A percentile compares a stretch with the other conserved stretches of the same genome.
Evolutionary conservation across 1,140 invertebrate species (phyloP).

Genomic region (Ceratina australensis): DNA sequence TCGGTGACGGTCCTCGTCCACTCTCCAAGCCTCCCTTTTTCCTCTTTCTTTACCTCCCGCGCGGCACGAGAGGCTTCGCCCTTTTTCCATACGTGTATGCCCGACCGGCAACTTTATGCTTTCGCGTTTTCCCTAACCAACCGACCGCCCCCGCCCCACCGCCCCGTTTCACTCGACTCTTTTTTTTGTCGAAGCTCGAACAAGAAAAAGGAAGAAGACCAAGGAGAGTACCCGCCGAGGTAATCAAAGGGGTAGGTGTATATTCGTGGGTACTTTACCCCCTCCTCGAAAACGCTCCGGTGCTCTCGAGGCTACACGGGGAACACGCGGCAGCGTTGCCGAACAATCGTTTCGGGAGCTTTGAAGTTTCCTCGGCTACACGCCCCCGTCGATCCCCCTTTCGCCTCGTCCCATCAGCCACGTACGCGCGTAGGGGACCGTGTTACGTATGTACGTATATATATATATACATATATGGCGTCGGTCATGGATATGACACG

Average conservation of each 20-base stretch:
- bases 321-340: slow-evolving; percentile 59
- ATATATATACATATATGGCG: not conserved
- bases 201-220: slow-evolving; percentile 37
- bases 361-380: slow-evolving; percentile 65
- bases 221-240: slow-evolving; percentile 52
- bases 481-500: slow-evolving; percentile 28
- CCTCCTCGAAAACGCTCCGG: slow-evolving; percentile 47
- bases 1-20: slow-evolving; percentile 46
- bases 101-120: not conserved
- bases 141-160: no score
- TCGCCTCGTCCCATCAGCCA: slow-evolving; percentile 14
- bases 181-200: slow-evolving; percentile 30
- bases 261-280: slow-evolving; percentile 64
- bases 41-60: slow-evolving; percentile 34
- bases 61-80: slow-evolving; percentile 28
- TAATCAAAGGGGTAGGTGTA: slow-evolving; percentile 70
- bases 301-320: slow-evolving; percentile 56
- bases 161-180: slow-evolving; percentile 3
- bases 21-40: slow-evolving; percentile 37
- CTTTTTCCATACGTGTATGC: slow-evolving; percentile 11
- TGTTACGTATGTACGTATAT: not conserved
- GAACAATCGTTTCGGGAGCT: slow-evolving; percentile 72
- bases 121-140: not conserved
- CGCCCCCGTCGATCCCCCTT: slow-evolving; percentile 25
- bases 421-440: slow-evolving; percentile 24